Conservation (phyloP, 2,113 vertebrate species). For the Triplophysa dalaica region DNA sequence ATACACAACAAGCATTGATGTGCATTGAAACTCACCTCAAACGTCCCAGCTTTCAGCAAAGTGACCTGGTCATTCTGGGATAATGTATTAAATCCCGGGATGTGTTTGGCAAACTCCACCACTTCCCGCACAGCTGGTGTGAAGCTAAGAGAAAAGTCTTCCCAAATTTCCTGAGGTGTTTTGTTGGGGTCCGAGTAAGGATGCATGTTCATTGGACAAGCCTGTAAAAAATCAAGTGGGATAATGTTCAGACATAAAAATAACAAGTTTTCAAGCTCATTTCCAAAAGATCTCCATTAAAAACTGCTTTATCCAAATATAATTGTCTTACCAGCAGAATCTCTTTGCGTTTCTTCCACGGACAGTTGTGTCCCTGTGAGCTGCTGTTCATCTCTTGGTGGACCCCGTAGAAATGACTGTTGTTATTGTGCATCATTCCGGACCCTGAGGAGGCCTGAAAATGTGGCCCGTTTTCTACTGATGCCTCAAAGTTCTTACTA, state of each 20-base stretch:
- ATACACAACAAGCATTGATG: too few species aligned
- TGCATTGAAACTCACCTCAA: conserved; percentile 77
- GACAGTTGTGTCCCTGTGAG: conserved; percentile 67
- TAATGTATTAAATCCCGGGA: conserved; percentile 86
- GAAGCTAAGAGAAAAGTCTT: conserved; percentile 93
- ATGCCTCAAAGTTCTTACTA: conserved; percentile 45
- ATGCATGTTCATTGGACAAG: conserved; percentile 91
- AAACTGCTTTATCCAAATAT: too few species aligned
- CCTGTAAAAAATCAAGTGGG: conserved; percentile 67
- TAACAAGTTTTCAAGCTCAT: not conserved
- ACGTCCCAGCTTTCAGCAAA: conserved; percentile 92
- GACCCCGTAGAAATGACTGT: conserved; percentile 59
- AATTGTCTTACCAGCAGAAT: conserved; percentile 80
- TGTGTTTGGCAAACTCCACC: conserved; percentile 91
- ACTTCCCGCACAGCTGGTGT: conserved; percentile 89
- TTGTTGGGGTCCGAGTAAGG: conserved; percentile 79
- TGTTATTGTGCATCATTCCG: conserved; percentile 67
- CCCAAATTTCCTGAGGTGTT: conserved; percentile 90
- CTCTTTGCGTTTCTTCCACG: conserved; percentile 68
- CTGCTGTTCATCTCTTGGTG: conserved; percentile 51
- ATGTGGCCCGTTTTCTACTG: conserved; percentile 54
- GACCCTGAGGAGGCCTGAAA: conserved; percentile 27
- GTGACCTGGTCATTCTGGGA: conserved; percentile 91
- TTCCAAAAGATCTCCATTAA: too few species aligned
- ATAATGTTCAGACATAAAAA: not conserved